Conservation (phyloP, 2,113 vertebrate species). For the Microcebus griseorufus region DNA sequence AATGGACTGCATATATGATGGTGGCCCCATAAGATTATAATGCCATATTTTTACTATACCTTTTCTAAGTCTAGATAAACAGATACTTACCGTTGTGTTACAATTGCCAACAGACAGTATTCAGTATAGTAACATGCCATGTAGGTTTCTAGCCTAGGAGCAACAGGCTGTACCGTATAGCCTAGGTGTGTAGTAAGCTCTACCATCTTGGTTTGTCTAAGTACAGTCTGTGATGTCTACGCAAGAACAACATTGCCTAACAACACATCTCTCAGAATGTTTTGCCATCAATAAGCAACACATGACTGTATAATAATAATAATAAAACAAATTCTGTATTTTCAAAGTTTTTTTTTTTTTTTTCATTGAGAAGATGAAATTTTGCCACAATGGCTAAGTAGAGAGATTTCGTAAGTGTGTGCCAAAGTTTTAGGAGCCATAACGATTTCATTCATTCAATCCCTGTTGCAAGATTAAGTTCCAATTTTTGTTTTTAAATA, state of each 20-base stretch:
- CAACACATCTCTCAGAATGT: not conserved
- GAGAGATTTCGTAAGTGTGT: not conserved
- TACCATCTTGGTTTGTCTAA: not conserved
- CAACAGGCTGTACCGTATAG: not conserved
- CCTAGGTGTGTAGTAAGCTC: not conserved
- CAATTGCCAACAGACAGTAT: not conserved
- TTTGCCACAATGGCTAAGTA: not conserved
- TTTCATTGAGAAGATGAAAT: not conserved
- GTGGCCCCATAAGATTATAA: not conserved
- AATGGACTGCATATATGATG: not conserved
- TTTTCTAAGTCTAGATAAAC: not conserved
- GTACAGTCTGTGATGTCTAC: not conserved
- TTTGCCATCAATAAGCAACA: not conserved
- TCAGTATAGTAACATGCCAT: not conserved
- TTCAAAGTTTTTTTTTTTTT: not conserved
- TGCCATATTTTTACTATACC: not conserved
- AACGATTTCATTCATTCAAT: not conserved
- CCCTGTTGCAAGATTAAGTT: not conserved
- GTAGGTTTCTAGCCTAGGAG: not conserved
- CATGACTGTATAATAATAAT: not conserved
- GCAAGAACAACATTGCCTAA: not conserved
- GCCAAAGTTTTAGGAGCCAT: not conserved
- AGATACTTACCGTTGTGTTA: not conserved
- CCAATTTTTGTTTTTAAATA: not conserved
- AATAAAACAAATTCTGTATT: not conserved